Conservation (phyloP, 1,140 invertebrate genomes). For the Zelostemma sp. region DNA sequence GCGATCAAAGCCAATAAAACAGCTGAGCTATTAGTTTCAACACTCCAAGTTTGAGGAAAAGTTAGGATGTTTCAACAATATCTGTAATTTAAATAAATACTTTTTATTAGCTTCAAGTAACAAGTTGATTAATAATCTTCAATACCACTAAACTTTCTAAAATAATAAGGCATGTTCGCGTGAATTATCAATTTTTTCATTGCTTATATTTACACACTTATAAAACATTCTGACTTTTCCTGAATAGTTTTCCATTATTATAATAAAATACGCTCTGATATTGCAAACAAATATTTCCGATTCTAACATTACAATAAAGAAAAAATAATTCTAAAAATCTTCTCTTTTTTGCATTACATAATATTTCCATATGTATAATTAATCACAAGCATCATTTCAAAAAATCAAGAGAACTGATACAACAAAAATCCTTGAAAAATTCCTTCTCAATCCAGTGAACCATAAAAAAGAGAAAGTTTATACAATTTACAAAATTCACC, state of each 20-base stretch:
- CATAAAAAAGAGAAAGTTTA: conserved; percentile 22
- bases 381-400: too few species aligned
- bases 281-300: conserved; percentile 1
- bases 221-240: background rate
- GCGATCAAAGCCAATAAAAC: too few species aligned
- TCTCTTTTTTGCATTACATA: background rate
- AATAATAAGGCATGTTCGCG: background rate
- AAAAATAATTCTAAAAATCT: conserved; percentile 3
- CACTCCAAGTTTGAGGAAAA: too few species aligned
- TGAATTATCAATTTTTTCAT: too few species aligned
- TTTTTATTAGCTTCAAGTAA: conserved; percentile 9
- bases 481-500: too few species aligned
- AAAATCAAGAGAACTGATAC: background rate
- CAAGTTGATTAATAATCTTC: background rate
- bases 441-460: conserved; percentile 11
- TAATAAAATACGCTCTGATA: background rate
- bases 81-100: too few species aligned
- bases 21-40: too few species aligned
- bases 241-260: background rate
- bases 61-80: too few species aligned
- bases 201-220: background rate
- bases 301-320: too few species aligned
- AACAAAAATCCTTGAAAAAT: conserved; percentile 12
- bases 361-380: too few species aligned
- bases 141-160: background rate